Evolutionary conservation across 2,888 invertebrate species (phyloP), one percentile per base, ranked within the genome.

Genomic region (Drosophila percnosoma): DNA sequence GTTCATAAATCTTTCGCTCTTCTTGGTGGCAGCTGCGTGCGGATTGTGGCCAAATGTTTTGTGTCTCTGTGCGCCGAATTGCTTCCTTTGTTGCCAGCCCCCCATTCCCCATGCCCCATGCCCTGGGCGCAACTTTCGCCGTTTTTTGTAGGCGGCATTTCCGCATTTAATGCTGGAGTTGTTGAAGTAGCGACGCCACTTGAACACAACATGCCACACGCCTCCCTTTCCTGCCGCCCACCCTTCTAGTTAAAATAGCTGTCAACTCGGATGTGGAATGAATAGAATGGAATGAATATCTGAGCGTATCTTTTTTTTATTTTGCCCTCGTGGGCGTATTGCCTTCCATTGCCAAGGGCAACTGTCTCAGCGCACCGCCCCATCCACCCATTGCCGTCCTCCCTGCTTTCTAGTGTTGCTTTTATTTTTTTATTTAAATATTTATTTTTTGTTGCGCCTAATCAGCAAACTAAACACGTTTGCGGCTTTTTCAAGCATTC

Each of bases 381-480:
- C 33, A 4, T 11, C 33, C 33, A 33, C 27, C 34, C 42, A 38
- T 58, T 31, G 27, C 52, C 64, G n/a, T n/a, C 11, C 49, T 59
- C 33, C 40, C 13, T 48, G 42, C 8, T 59, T 53, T 55, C 11
- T 59, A 15, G 15, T 38, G 40, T 21, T 57, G 57, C 27, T 24
- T 45, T 45, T 40, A 18, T 15, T 36, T 36, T 15, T 15, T 3
- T 36, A 36, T 42, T 42, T 45, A 31, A 52, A 21, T 34, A n/a
- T 48, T 64, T 38, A 24, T 61, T 52, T 64, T 69, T 77, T 63
- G 48, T 73, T 57, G 67, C 73, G 67, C 73, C 71, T 76, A 76
- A 81, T 81, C 82, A 78, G 65, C 70, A 80, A 72, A 70, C 80
- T 73, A 72, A 80, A 75, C 81, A 80, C 80, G 80, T 78, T 80